These are phyloP conservation scores for Cherax quadricarinatus DNA, from an alignment of 1,140 invertebrate genomes.

Conservation along the genomic window DNA sequence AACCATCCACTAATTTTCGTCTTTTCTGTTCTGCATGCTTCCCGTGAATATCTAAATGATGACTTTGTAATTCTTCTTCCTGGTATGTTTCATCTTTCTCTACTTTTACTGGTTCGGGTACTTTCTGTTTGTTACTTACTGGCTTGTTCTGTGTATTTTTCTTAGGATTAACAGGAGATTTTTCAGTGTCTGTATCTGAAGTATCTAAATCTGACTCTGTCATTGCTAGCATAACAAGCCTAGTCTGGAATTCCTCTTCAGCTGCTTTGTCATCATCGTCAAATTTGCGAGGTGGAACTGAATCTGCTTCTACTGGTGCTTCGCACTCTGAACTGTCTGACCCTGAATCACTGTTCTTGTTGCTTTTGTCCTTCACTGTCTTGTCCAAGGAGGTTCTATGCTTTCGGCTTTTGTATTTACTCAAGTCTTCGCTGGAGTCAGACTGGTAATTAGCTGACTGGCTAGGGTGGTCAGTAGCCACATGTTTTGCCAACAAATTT, in stretches of 20 bases:
- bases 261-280: conserved; percentile 62
- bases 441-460: conserved; percentile 50
- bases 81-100: not conserved
- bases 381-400: conserved; percentile 44
- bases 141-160: conserved; percentile 40
- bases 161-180: not conserved
- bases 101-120: not conserved
- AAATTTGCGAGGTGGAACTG: not conserved
- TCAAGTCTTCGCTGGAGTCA: conserved; percentile 59
- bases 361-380: conserved; percentile 9
- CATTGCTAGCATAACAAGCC: conserved; percentile 62
- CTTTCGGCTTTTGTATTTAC: conserved; percentile 62
- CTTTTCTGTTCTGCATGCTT: conserved; percentile 47
- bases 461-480: conserved; percentile 54
- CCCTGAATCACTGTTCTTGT: conserved; percentile 43
- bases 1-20: conserved; percentile 39
- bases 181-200: conserved; percentile 44
- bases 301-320: not conserved
- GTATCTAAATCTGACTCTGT: conserved; percentile 65
- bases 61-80: conserved; percentile 29
- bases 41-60: conserved; percentile 11
- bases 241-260: conserved; percentile 61
- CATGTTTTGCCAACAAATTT: conserved; percentile 67
- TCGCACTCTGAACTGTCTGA: conserved; percentile 36
- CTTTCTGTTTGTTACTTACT: conserved; percentile 14